phyloP scores from a whole-genome alignment of 2,888 invertebrate genomes.

The Alitta virens region DNA sequence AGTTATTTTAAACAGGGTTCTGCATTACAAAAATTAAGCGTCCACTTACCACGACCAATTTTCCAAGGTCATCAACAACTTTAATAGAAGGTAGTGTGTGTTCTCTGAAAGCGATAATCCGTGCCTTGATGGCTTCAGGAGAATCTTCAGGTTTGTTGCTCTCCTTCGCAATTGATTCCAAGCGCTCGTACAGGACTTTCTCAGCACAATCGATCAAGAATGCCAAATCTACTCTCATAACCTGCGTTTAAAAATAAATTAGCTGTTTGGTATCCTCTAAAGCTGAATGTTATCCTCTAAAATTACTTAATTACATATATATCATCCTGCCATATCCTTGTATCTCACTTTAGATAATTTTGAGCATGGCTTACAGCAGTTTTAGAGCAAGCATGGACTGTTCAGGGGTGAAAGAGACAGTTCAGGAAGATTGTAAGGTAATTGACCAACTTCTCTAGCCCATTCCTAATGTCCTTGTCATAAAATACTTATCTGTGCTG shows the following conservation, averaged over 20 bases:
- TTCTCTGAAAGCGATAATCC: constrained; percentile 31
- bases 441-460: no score
- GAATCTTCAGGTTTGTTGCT: constrained; percentile 30
- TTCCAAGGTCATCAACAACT: constrained; percentile 31
- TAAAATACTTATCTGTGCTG: no score
- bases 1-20: neutral
- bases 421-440: no score
- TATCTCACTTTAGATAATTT: no score
- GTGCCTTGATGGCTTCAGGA: constrained; percentile 21
- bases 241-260: constrained; percentile 21
- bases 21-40: neutral
- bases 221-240: constrained; percentile 31
- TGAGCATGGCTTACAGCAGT: no score
- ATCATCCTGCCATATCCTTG: no score
- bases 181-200: constrained; percentile 20
- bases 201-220: constrained; percentile 38
- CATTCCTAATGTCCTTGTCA: no score
- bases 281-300: no score
- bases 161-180: constrained; percentile 19
- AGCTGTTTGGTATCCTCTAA: neutral
- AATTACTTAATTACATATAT: no score
- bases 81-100: constrained; percentile 33
- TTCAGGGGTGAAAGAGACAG: no score
- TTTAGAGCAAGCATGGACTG: no score
- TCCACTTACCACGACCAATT: constrained; percentile 31